Percentiles rank a stretch among this genome's conserved stretches.
phyloP scores from a whole-genome alignment of 2,797 vertebrate species.

The Meriones psammophilus region DNA sequence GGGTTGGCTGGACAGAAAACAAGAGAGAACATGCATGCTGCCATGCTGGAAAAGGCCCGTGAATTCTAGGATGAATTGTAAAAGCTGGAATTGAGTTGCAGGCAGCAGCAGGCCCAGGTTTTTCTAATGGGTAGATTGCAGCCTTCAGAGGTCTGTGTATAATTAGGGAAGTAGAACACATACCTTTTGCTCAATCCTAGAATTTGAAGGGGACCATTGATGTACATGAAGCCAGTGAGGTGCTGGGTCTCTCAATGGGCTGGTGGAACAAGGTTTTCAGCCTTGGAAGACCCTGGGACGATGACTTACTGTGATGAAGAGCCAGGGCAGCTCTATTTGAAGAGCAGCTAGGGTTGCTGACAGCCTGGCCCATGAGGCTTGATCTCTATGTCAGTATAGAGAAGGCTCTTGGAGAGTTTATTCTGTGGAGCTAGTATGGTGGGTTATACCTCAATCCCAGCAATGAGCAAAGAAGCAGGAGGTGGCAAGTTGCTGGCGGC shows the following conservation, averaged over 20 bases:
- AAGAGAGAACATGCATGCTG: not conserved
- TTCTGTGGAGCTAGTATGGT: not conserved
- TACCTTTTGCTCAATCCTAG: constrained; percentile 31
- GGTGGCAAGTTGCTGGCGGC: not conserved
- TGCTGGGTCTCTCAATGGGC: not conserved
- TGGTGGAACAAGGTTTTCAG: not conserved
- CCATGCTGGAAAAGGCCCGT: constrained; percentile 9
- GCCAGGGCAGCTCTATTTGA: not conserved
- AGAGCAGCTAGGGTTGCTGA: not conserved
- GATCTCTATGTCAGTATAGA: too few relatives aligned
- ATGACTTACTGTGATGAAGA: not conserved
- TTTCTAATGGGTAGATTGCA: constrained; percentile 31
- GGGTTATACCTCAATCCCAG: not conserved
- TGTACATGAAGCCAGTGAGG: not conserved
- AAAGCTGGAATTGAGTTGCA: not conserved
- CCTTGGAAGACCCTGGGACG: not conserved
- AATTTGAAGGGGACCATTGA: not conserved
- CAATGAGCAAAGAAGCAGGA: not conserved
- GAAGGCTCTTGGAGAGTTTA: not conserved
- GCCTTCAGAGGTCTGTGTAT: not conserved
- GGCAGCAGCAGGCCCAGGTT: not conserved
- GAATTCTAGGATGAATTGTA: not conserved
- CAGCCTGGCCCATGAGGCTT: not conserved
- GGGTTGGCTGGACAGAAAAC: not conserved
- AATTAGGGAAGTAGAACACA: constrained; percentile 52